These are phyloP conservation scores for Dioctria rufipes DNA, from an alignment of 2,888 invertebrate genomes.

Conservation along the genomic window DNA sequence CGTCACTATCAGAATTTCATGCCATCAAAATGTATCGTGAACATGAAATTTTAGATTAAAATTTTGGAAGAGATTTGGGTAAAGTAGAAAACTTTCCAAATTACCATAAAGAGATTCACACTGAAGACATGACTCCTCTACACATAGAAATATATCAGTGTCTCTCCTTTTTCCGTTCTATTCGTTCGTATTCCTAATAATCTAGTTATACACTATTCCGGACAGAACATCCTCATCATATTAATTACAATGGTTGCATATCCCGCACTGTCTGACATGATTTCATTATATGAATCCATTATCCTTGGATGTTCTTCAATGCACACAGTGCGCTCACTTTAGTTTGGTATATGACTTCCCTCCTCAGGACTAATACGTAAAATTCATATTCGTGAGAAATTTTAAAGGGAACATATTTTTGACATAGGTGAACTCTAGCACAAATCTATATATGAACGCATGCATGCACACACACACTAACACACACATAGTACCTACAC, in stretches of 20 bases:
- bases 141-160: too few relatives aligned
- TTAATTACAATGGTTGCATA: slow-evolving; percentile 48
- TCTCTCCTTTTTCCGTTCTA: background rate
- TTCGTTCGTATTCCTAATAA: slow-evolving; percentile 16
- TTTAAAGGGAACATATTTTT: slow-evolving; percentile 11
- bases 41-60: too few relatives aligned
- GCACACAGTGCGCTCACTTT: background rate
- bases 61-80: too few relatives aligned
- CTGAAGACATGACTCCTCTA: background rate
- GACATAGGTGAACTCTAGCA: background rate
- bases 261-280: slow-evolving; percentile 41
- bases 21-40: too few relatives aligned
- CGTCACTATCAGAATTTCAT: too few relatives aligned
- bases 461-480: background rate
- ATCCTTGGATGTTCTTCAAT: background rate
- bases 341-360: background rate
- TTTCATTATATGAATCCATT: slow-evolving; percentile 48
- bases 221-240: slow-evolving; percentile 10
- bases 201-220: background rate
- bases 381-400: slow-evolving; percentile 19
- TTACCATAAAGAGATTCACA: slow-evolving; percentile 35
- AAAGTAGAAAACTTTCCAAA: slow-evolving; percentile 43
- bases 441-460: too few relatives aligned
- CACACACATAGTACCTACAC: background rate
- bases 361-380: background rate